Evolutionary conservation across 2,113 vertebrate species (phyloP).

Genomic region (Ctenodactylus gundi): DNA sequence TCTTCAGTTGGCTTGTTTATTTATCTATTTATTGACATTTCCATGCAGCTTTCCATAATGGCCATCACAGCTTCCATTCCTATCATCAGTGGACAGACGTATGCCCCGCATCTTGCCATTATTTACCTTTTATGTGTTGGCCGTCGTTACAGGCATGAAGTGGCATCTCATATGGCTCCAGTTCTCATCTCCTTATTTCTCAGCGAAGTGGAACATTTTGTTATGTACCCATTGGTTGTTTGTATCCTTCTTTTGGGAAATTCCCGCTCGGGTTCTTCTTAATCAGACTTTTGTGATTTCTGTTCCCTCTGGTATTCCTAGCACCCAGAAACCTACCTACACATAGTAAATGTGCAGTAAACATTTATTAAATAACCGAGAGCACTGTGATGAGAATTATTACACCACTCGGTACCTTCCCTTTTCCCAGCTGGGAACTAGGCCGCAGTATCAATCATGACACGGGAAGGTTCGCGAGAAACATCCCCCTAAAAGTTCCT

Average conservation of each 20-base stretch:
- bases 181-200: background rate
- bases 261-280: background rate
- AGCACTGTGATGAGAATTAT: background rate
- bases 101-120: background rate
- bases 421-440: background rate
- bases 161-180: background rate
- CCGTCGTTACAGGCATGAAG: background rate
- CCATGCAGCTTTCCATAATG: background rate
- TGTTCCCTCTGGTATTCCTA: background rate
- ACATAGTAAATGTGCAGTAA: background rate
- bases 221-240: background rate
- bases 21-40: too few species aligned
- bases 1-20: too few species aligned
- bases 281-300: background rate
- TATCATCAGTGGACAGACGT: background rate
- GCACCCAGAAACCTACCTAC: background rate
- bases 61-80: background rate
- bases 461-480: background rate
- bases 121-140: background rate
- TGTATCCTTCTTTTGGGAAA: background rate
- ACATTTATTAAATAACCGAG: background rate
- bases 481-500: conserved; percentile 57
- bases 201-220: background rate
- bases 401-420: background rate
- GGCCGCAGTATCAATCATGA: background rate